Base-by-base conservation (phyloP, 2,113 vertebrate genomes). In the Platichthys stellatus region DNA sequence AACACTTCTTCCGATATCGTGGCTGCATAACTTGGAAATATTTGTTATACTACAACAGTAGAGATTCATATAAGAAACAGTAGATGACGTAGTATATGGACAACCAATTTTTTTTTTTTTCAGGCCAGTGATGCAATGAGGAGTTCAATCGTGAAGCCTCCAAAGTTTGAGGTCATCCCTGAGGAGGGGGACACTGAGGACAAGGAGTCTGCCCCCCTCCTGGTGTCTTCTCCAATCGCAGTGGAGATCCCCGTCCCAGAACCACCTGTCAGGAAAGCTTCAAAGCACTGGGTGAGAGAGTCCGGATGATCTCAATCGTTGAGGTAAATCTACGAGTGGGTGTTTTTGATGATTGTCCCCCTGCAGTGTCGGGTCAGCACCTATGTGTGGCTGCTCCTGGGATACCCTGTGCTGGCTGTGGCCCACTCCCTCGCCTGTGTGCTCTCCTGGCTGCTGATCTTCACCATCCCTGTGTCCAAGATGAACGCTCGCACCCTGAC, bases 391-490 rank as follows among this genome's bases (percentile, higher is more conserved):
- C 83, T 97, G 31, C 14, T 95, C 2, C 78, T 95, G 80, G 95
- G 93, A 0, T 96, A 90, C 86, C 94, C 95, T 0, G 4, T 74
- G 28, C 84, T 96, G 76, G 92, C 0, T 0, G 2, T 96, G 72
- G 90, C 92, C 53, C 97, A 97, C 0, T 88, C 62, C 5, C 76
- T 97, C 0, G 92, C 91, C 57, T 95, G 94, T 0, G 56, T 96
- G 23, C 2, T 94, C 2, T 90, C 95, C 2, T 96, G 94, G 94
- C 76, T 96, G 53, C 86, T 93, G 1, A 73, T 97, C 14, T 82
- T 96, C 87, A 91, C 94, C 71, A 95, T 96, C 88, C 95, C 94
- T 0, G 87, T 95, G 14, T 90, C 94, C 82, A 96, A 95, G 80
- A 91, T 96, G 92, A 96, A 93, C 0, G 84, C 83, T 58, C 93